These are phyloP conservation scores for Hirtodrosophila duncani DNA, from an alignment of 2,888 invertebrate genomes.

Conservation along the genomic window DNA sequence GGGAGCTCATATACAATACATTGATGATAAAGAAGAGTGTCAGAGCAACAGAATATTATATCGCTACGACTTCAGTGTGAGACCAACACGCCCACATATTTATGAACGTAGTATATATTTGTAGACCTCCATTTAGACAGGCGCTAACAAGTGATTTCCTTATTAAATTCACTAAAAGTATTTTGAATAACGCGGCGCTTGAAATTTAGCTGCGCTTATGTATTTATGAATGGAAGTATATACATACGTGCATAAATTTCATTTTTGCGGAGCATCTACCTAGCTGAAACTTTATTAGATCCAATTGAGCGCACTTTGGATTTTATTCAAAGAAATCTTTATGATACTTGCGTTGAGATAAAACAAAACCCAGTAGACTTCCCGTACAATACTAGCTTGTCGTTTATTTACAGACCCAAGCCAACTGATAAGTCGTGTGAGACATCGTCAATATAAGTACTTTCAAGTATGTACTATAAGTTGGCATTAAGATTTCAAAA, in stretches of 20 bases:
- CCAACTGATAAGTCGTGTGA: too few species aligned
- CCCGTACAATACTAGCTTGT: too few species aligned
- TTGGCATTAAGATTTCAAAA: too few species aligned
- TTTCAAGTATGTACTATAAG: too few species aligned
- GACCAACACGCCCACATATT: conserved; percentile 15
- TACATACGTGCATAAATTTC: neutral
- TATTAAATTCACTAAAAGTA: conserved; percentile 52
- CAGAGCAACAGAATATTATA: too few species aligned
- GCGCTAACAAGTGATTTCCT: conserved; percentile 64
- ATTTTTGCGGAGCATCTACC: conserved; percentile 22
- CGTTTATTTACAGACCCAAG: too few species aligned
- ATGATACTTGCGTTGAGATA: conserved; percentile 37
- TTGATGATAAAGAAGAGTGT: too few species aligned
- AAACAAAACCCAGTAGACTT: too few species aligned
- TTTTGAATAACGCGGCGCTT: neutral
- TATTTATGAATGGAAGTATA: conserved; percentile 17
- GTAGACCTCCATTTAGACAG: neutral
- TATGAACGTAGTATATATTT: neutral
- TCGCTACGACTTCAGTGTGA: conserved; percentile 5
- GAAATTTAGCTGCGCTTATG: neutral
- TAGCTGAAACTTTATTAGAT: conserved; percentile 47
- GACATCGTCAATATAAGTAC: too few species aligned
- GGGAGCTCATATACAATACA: conserved; percentile 20
- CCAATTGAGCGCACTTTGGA: conserved; percentile 61
- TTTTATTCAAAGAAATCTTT: conserved; percentile 57